Evolutionary conservation across 2,113 vertebrate species (phyloP).

Genomic region (Morone chrysops): DNA sequence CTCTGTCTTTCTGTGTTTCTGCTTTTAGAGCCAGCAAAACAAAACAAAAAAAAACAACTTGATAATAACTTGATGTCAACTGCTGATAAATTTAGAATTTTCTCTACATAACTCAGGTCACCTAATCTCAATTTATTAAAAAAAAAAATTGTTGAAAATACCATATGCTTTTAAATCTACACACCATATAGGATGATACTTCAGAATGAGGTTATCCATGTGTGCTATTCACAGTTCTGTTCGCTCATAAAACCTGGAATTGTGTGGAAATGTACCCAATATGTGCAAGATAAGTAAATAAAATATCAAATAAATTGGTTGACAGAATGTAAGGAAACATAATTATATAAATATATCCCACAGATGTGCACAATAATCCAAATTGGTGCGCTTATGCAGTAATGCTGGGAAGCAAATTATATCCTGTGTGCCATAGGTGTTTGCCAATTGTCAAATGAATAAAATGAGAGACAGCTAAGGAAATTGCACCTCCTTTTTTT

Average conservation of each 20-base stretch:
- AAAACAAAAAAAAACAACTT: background rate
- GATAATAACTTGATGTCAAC: slow-evolving; percentile 26
- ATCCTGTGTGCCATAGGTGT: slow-evolving; percentile 67
- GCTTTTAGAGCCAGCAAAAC: background rate
- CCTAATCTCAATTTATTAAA: background rate
- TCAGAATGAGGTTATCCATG: background rate
- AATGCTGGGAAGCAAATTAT: slow-evolving; percentile 54
- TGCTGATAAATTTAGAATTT: slow-evolving; percentile 34
- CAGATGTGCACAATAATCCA: slow-evolving; percentile 57
- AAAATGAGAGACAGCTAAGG: slow-evolving; percentile 72
- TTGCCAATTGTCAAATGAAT: slow-evolving; percentile 80
- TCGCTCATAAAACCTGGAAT: background rate
- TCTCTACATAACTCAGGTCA: slow-evolving; percentile 7
- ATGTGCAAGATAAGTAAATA: slow-evolving; percentile 34
- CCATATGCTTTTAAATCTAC: background rate
- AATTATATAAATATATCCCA: slow-evolving; percentile 53
- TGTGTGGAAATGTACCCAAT: background rate
- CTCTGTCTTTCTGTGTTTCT: slow-evolving; percentile 39
- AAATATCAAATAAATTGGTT: slow-evolving; percentile 36
- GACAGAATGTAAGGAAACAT: slow-evolving; percentile 46
- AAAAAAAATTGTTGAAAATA: background rate
- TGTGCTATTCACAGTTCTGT: background rate
- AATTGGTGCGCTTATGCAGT: slow-evolving; percentile 41
- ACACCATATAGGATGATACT: background rate
- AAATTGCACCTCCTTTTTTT: slow-evolving; percentile 66